phyloP scores from a whole-genome alignment of 2,888 invertebrate genomes.

The Aplocera efformata region DNA sequence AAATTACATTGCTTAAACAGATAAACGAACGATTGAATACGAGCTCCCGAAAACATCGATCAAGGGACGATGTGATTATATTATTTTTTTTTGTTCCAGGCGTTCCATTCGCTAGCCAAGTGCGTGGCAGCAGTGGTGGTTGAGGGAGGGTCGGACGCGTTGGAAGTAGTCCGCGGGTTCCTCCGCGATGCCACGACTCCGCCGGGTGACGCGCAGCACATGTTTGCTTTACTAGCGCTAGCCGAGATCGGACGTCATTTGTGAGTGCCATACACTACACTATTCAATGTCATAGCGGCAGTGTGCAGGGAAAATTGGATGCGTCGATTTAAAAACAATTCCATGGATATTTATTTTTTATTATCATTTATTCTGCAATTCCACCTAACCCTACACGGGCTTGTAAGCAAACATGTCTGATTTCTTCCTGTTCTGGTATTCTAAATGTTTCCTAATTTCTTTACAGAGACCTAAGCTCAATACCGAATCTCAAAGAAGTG shows the following conservation, averaged over 20 bases:
- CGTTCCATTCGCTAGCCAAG: slow-evolving; percentile 97
- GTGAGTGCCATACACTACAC: slow-evolving; percentile 73
- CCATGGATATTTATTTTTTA: no score
- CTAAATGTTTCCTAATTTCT: background rate
- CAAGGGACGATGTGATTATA: background rate
- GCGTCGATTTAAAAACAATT: no score
- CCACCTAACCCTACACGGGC: no score
- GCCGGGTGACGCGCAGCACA: slow-evolving; percentile 88
- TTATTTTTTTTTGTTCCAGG: slow-evolving; percentile 65
- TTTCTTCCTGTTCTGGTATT: no score
- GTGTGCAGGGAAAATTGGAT: no score
- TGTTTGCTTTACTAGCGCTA: slow-evolving; percentile 96
- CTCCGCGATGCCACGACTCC: slow-evolving; percentile 87
- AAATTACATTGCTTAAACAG: no score
- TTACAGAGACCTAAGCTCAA: slow-evolving; percentile 87
- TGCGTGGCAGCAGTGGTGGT: slow-evolving; percentile 96
- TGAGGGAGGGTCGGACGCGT: slow-evolving; percentile 82
- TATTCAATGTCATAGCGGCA: no score
- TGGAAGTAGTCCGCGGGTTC: slow-evolving; percentile 69
- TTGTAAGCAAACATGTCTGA: no score
- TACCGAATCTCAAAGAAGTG: slow-evolving; percentile 87
- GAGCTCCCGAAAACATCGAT: no score
- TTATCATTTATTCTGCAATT: no score
- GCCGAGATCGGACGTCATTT: slow-evolving; percentile 98
- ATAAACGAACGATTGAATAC: no score